These are phyloP conservation scores for Limnephilus lunatus DNA, from an alignment of 2,888 invertebrate genomes.

Conservation along the genomic window DNA sequence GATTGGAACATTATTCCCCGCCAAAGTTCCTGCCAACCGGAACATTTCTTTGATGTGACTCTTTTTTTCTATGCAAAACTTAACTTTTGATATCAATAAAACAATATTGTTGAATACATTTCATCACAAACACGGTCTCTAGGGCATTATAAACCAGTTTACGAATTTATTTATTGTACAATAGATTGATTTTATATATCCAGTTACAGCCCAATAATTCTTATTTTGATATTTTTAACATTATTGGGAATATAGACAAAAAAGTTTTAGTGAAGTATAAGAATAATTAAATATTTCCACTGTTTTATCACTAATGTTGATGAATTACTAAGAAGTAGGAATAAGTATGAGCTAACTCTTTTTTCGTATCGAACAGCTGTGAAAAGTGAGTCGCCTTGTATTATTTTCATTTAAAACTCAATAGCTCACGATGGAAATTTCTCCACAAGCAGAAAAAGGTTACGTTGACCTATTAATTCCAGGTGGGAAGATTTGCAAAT, in stretches of 20 bases:
- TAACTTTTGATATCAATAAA: not conserved
- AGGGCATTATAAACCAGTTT: not conserved
- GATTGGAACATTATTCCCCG: slow-evolving; percentile 35
- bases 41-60: slow-evolving; percentile 12
- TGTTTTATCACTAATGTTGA: not conserved
- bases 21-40: slow-evolving; percentile 25
- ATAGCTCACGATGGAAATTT: not conserved
- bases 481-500: too few species aligned
- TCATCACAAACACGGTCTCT: not conserved
- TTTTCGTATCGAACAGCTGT: not conserved
- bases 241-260: too few species aligned
- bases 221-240: too few species aligned
- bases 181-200: too few species aligned
- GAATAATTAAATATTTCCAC: too few species aligned
- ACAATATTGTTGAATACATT: not conserved
- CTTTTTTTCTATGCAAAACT: not conserved
- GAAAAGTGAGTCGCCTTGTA: not conserved
- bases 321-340: not conserved
- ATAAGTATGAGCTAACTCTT: not conserved
- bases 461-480: not conserved
- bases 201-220: too few species aligned
- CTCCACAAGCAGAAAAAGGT: not conserved
- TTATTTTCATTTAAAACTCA: not conserved
- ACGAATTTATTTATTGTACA: not conserved
- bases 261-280: too few species aligned